Conservation (phyloP, 2,797 vertebrate genomes). For the Falco berigora region DNA sequence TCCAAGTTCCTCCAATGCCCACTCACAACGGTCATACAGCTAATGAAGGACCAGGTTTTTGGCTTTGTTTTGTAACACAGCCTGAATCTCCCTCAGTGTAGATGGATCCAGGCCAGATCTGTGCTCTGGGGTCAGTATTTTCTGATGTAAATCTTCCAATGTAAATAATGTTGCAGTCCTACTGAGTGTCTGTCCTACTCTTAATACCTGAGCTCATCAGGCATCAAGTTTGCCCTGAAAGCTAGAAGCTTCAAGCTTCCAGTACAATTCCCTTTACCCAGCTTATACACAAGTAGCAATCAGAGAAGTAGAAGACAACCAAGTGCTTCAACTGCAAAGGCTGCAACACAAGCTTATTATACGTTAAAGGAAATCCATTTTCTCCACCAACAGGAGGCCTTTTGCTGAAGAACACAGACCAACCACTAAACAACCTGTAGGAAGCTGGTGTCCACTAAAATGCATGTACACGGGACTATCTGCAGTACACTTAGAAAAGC, state of each 20-base stretch:
- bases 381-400: neutral
- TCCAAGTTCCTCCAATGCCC: neutral
- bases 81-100: accelerated
- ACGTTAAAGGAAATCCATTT: neutral
- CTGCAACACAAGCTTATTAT: neutral
- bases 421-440: neutral
- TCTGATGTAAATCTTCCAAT: neutral
- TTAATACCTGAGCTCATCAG: neutral
- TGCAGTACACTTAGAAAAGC: neutral
- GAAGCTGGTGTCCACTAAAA: neutral
- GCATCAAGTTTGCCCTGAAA: neutral
- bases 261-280: neutral
- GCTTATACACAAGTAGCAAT: neutral
- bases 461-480: accelerated
- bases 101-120: neutral
- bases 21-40: neutral
- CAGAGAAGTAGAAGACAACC: neutral
- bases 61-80: neutral
- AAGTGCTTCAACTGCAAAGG: neutral
- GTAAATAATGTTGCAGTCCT: neutral
- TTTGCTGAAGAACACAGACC: neutral
- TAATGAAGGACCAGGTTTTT: neutral
- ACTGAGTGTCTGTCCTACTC: neutral
- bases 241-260: neutral
- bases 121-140: accelerated